These are phyloP conservation scores for Himalopsyche anomala DNA, from an alignment of 2,888 invertebrate species.

Conservation along the genomic window DNA sequence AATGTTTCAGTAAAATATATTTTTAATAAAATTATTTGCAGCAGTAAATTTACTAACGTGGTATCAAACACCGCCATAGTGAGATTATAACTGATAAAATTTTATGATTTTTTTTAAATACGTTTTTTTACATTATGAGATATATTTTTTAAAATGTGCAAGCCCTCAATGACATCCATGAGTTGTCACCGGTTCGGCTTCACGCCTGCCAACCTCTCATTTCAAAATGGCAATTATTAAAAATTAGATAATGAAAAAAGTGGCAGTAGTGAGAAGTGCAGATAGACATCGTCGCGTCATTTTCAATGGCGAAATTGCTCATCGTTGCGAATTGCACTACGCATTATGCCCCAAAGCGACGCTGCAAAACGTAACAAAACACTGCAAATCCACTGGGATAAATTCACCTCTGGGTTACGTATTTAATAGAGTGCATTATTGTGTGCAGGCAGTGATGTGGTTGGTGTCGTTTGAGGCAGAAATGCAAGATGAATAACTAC, in stretches of 20 bases:
- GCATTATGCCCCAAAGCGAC: conserved; percentile 53
- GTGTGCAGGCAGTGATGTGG: conserved; percentile 3
- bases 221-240: conserved; percentile 65
- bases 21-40: no score
- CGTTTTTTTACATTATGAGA: background rate
- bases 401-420: conserved; percentile 26
- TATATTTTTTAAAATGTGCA: background rate
- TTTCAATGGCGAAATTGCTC: conserved; percentile 62
- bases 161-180: conserved; percentile 35
- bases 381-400: conserved; percentile 2
- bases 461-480: conserved; percentile 17
- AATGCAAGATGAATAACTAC: background rate
- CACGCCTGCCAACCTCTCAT: conserved; percentile 50
- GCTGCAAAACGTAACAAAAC: conserved; percentile 5
- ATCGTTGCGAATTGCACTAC: conserved; percentile 63
- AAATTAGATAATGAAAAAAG: conserved; percentile 65
- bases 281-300: conserved; percentile 55
- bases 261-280: conserved; percentile 47
- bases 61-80: no score
- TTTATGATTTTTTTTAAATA: no score
- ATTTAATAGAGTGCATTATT: conserved; percentile 34
- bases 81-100: no score
- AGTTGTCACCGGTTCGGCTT: conserved; percentile 48
- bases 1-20: no score
- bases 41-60: no score